Conservation (phyloP, 2,797 vertebrate species). For the Yasuhikotakia modesta region DNA sequence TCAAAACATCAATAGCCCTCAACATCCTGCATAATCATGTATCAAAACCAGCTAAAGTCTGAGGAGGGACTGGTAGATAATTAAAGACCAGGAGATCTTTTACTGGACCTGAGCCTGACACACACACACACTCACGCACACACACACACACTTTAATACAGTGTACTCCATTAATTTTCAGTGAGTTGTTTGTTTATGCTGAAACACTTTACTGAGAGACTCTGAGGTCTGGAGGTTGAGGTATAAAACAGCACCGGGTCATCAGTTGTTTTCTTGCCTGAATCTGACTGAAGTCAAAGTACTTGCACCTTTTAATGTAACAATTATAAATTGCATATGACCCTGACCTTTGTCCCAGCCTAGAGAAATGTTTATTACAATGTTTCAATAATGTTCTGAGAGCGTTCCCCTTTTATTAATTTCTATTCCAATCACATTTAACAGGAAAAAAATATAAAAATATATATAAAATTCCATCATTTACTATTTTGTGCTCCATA, state of each 20-base stretch:
- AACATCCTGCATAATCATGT: slow-evolving; percentile 15
- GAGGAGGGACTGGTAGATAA: slow-evolving; percentile 52
- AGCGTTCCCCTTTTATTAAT: too few relatives aligned
- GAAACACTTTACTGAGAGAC: background rate
- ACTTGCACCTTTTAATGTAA: background rate
- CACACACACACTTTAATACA: background rate
- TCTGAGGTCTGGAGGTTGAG: background rate
- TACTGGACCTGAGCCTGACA: slow-evolving; percentile 2
- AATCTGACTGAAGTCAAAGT: background rate
- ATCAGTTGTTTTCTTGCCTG: background rate
- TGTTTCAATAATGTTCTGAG: too few relatives aligned
- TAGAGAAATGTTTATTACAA: too few relatives aligned
- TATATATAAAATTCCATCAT: background rate
- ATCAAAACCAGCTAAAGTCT: slow-evolving; percentile 38
- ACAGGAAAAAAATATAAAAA: too few relatives aligned
- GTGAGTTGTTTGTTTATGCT: slow-evolving; percentile 29
- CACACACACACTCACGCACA: background rate
- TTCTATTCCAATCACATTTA: too few relatives aligned
- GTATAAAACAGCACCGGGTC: slow-evolving; percentile 12
- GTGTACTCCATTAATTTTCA: slow-evolving; percentile 40
- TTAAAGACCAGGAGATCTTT: slow-evolving; percentile 49
- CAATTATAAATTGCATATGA: background rate
- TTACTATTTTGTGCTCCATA: too few relatives aligned
- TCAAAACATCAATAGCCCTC: slow-evolving; percentile 14
- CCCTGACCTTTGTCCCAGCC: background rate